These are phyloP conservation scores for Grammomys surdaster DNA, from an alignment of 2,113 vertebrate species.

Conservation along the genomic window DNA sequence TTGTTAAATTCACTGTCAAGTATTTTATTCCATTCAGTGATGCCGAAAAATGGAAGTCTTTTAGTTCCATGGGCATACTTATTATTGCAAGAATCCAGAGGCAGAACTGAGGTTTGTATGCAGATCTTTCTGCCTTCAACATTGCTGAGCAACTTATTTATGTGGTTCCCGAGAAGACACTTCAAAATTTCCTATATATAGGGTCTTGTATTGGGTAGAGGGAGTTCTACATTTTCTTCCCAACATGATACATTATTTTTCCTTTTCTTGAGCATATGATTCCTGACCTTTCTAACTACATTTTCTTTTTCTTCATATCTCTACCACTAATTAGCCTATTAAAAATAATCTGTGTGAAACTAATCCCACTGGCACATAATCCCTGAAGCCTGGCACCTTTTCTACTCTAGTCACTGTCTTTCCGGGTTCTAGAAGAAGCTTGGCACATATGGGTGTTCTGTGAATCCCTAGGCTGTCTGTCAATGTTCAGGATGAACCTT, in stretches of 20 bases:
- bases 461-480: neutral
- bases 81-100: neutral
- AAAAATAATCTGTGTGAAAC: neutral
- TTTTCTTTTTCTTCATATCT: neutral
- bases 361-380: neutral
- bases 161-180: neutral
- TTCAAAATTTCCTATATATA: neutral
- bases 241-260: neutral
- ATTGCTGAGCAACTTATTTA: neutral
- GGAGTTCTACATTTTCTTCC: neutral
- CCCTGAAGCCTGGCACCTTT: neutral
- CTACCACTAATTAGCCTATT: neutral
- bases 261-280: neutral
- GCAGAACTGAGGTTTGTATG: neutral
- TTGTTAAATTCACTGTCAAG: neutral
- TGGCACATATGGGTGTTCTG: neutral
- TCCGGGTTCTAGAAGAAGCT: neutral
- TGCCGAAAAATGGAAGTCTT: neutral
- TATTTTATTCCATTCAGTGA: slow-evolving; percentile 4
- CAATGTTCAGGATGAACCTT: neutral
- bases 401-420: neutral
- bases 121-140: neutral
- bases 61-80: slow-evolving; percentile 23
- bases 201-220: neutral
- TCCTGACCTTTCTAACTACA: neutral